Evolutionary conservation across 2,888 invertebrate genomes (phyloP), one percentile per base, ranked within the genome.

Genomic region (Emmelina monodactyla): DNA sequence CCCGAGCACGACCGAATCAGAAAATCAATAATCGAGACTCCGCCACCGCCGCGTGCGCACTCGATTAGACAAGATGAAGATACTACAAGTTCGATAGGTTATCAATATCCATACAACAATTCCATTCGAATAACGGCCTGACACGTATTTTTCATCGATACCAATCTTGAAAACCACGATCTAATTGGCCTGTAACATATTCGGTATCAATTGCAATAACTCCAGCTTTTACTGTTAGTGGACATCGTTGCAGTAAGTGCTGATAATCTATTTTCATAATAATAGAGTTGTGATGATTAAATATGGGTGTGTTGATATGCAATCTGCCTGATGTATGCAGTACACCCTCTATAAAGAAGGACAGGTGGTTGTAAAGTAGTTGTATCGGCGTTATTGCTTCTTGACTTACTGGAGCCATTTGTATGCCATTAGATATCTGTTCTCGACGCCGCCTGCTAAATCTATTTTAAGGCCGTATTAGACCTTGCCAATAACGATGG

Each of bases 11-110:
- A 79, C 75, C 76, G 75, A 72, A 73, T 76, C 79, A 75, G 70
- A 72, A 76, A 78, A 78, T 79, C 79, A 79, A 78, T 79, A 79
- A 79, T 72, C 73, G 76, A 60, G 75, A 78, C 78, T 78, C 73
- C 75, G 78, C 78, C 78, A 76, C 76, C 61, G 65, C 73, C 76
- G 73, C 78, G 75, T 79, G 76, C 76, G 76, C 76, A 76, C 72
- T 72, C 70, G 78, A 79, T 78, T 76, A 72, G 76, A 70, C 67
- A 72, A 73, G 76, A 78, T 75, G 73, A 61, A 67, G 65, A 62
- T 64, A 59, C 65, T 58, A 68, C 53, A 53, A 56, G 57, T 62
- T 56, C 70, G 67, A 71, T 70, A 75, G 76, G 72, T 76, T 76
- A 73, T 75, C 75, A 54, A 59, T 55, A 57, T 62, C n/a, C 62